Evolutionary conservation across 2,888 invertebrate genomes (phyloP), one percentile per base, ranked within the genome.

Genomic region (Branchellion lobata): DNA sequence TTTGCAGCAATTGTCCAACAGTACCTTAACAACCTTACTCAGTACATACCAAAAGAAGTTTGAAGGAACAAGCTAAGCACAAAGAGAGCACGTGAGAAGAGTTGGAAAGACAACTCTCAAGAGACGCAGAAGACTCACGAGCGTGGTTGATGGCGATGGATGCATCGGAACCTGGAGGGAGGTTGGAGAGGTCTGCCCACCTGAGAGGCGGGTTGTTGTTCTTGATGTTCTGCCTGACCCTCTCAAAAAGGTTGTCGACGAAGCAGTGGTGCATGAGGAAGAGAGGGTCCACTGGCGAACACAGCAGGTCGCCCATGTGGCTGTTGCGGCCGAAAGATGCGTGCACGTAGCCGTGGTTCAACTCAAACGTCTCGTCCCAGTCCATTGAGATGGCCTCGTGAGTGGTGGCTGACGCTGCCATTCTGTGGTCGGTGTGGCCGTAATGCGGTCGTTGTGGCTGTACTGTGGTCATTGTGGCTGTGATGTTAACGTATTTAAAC

Each of bases 241-340:
- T n/a, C 80, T 87, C 86, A 86, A 86, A 87, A 3, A 87, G 78
- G 47, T 84, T 82, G 81, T 87, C 87, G 29, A 86, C 84, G 81
- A 85, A 87, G 24, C 84, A 82, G 81, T 87, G 87, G 74, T 85
- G 85, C 53, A 87, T 76, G 81, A 84, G 86, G 82, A 87, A 87
- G 36, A 85, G 82, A 0, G 87, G 87, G 81, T 87, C 87, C 77
- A 85, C 86, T 1, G 86, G 86, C 0, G 87, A 85, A 0, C 85
- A 84, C 3, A 83, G 81, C 0, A 85, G 84, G 33, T 84, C 84
- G 33, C 83, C 73, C 86, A 86, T 86, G 78, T 85, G 84, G 24
- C 79, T 72, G 1, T 53, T 53, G 1, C 27, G 14, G 8, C 86
- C 86, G 31, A 86, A 83, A 81, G 82, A 86, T 47, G 85, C 83